Evolutionary conservation across 2,797 vertebrate species (phyloP), one percentile per base, ranked within the genome.

Genomic region (Tragopan temminckii): DNA sequence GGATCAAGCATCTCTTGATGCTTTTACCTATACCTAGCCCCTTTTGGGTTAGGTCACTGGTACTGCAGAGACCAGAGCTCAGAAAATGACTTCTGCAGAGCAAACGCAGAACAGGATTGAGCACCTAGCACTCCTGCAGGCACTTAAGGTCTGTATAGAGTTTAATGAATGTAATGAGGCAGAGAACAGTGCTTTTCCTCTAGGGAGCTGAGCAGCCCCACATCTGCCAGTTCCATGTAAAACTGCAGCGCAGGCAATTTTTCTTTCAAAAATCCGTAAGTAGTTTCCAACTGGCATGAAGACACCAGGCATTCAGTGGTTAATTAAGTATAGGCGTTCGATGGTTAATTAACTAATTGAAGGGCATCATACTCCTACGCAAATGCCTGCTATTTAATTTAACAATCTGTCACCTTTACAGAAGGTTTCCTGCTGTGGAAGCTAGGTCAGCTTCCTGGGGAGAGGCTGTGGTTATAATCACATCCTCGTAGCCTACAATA

Each of bases 131-230:
- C 19, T 89, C 46, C 75, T 59, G 45, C 64, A 94, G 86, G 85
- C 52, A 58, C 52, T 95, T 69, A 43, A 68, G 91, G 57, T 75
- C 75, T 78, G 55, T 68, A 92, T 72, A 68, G 94, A 95, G 67
- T 80, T 94, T 85, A 96, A 96, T 78, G 74, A 96, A 89, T 6
- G 46, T 66, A 96, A 95, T 23, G 80, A 97, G 90, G 95, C 82
- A 87, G 42, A 91, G 77, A 93, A 53, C 27, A 82, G 66, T 79
- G 46, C 35, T 55, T 80, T 87, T 89, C 53, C 89, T 93, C 87
- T 13, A 53, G 83, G 81, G 82, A 89, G 31, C 35, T 53, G 42
- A 76, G 72, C 25, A 74, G 79, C 24, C 45, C 85, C 57, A 63
- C 27, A 21, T 25, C 70, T 91, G 87, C 48, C 55, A 80, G 67